Conservation (phyloP, 2,113 vertebrate genomes). For the Lophochroa leadbeateri region DNA sequence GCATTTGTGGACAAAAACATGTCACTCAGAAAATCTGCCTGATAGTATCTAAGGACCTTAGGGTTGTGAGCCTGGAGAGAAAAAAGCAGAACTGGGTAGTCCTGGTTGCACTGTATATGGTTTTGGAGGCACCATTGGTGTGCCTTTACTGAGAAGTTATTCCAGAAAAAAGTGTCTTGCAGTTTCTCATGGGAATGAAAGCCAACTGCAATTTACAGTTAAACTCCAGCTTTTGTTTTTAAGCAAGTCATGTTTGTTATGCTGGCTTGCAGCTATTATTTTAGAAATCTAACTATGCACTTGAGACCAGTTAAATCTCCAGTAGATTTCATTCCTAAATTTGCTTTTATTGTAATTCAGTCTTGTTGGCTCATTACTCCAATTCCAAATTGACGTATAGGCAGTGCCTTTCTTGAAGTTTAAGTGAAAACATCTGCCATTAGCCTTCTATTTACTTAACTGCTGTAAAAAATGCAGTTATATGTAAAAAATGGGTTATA, state of each 20-base stretch:
- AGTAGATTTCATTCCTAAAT: constrained; percentile 45
- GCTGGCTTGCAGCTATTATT: constrained; percentile 53
- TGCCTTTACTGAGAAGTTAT: background rate
- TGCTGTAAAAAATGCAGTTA: constrained; percentile 22
- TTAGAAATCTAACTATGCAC: constrained; percentile 50
- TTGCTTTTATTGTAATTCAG: constrained; percentile 44
- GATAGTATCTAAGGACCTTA: background rate
- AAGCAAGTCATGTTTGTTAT: constrained; percentile 58
- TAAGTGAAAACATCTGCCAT: constrained; percentile 65
- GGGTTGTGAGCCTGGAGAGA: background rate
- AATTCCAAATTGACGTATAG: constrained; percentile 23
- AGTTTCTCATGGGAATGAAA: constrained; percentile 50
- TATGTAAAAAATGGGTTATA: background rate
- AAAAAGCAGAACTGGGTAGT: background rate
- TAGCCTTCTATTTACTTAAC: constrained; percentile 51
- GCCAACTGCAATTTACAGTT: constrained; percentile 4
- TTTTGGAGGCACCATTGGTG: background rate
- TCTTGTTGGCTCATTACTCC: constrained; percentile 36
- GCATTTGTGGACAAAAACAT: background rate
- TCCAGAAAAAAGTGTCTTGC: background rate
- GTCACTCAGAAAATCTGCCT: background rate
- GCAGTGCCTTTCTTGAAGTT: constrained; percentile 37
- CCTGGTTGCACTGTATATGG: background rate
- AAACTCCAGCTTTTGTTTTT: constrained; percentile 49
- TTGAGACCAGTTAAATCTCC: constrained; percentile 53